phyloP scores from a whole-genome alignment of 1,140 invertebrate genomes.

The Brachionus koreanus region DNA sequence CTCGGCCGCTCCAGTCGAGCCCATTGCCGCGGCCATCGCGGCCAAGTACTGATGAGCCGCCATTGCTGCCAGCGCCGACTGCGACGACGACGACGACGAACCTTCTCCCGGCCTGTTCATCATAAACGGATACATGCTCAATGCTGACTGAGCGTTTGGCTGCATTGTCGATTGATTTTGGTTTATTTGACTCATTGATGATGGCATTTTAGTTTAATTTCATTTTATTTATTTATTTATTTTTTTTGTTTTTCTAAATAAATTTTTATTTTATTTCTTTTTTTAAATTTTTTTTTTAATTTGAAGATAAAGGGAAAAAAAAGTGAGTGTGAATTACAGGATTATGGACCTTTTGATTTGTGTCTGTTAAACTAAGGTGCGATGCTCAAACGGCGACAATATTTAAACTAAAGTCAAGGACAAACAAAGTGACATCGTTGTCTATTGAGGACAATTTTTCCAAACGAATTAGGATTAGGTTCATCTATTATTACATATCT shows the following conservation, averaged over 20 bases:
- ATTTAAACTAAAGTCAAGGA: no score
- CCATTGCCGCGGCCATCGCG: not conserved
- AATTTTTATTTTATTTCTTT: not conserved
- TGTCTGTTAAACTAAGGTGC: no score
- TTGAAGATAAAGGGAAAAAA: no score
- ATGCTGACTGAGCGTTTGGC: not conserved
- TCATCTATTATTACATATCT: no score
- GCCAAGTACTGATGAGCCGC: conserved; percentile 14
- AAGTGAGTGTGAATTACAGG: no score
- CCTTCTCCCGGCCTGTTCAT: not conserved
- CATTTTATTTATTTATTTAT: not conserved
- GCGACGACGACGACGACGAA: not conserved
- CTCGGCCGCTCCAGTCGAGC: not conserved
- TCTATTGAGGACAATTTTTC: no score
- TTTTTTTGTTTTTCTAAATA: not conserved
- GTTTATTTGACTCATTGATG: conserved; percentile 10
- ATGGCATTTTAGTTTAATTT: not conserved
- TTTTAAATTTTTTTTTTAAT: no score
- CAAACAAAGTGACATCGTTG: no score
- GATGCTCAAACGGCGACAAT: no score
- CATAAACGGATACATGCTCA: conserved; percentile 31
- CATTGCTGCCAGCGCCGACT: not conserved
- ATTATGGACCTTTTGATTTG: no score
- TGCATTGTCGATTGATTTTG: not conserved
- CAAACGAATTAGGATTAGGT: no score